Evolutionary conservation across 2,113 vertebrate species (phyloP), one percentile per base, ranked within the genome.

Genomic region (cat (Felis catus)): DNA sequence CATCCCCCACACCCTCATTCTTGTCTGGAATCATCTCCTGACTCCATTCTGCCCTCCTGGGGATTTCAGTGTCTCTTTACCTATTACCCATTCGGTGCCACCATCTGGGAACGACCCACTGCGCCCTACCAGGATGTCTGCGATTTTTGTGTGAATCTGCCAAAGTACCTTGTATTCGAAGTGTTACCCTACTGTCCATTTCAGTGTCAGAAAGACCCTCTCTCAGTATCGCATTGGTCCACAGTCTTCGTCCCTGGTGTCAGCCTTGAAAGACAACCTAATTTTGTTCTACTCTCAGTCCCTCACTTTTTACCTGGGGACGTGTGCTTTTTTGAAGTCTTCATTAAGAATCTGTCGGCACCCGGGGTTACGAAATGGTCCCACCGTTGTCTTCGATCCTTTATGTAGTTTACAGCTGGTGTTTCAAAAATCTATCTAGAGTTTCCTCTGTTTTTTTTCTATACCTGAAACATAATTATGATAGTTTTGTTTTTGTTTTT

Each of bases 1-100:
- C 0, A 4, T 31, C 18, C 18, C 23, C 36, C 9, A 13, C 21
- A 1, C 21, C 39, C 39, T 5, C 0, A 0, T 7, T 9, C 0
- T 9, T 11, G 7, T 7, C n/a, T 5, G 23, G 4, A 7, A 12
- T 7, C 0, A 1, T 4, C 61, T 31, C 25, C 70, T n/a, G 61
- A 25, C 53, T 16, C 0, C 0, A 7, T 6, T 14, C 13, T 15
- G 19, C 39, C 31, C 0, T 21, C 11, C 18, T 15, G 10, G 33
- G 13, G 68, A 29, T 13, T 11, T 45, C 15, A 10, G 5, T 4
- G 0, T 39, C 45, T 55, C 18, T 51, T 21, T 1, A 9, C 48
- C n/a, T 3, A 1, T 36, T 0, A 39, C 4, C 36, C 29, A 15
- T 3, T 41, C 31, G 1, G 39, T 6, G n/a, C 29, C 27, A 4